Evolutionary conservation across 2,113 vertebrate genomes (phyloP).

Genomic region (Callospermophilus lateralis): DNA sequence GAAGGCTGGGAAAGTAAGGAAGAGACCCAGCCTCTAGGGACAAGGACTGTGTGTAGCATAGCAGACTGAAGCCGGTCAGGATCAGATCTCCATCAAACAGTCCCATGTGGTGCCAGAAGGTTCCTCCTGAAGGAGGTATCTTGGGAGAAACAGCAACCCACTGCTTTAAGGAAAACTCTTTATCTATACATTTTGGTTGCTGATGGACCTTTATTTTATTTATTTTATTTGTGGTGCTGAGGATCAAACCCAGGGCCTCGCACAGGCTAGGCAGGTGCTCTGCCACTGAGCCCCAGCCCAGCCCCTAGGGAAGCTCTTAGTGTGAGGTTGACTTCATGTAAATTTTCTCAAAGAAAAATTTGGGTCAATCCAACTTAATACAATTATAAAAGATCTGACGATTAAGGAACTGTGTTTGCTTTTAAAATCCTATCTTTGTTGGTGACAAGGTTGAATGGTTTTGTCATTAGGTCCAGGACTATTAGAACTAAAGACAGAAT

Average conservation of each 20-base stretch:
- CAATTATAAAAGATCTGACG: background rate
- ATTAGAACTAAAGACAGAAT: background rate
- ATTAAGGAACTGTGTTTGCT: background rate
- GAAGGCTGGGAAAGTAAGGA: background rate
- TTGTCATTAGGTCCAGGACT: slow-evolving; percentile 1
- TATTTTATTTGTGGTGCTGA: too few relatives aligned
- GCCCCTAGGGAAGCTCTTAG: background rate
- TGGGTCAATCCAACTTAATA: background rate
- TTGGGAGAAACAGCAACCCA: background rate
- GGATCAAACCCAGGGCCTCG: too few relatives aligned
- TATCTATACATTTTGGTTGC: too few relatives aligned
- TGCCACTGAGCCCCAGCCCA: too few relatives aligned
- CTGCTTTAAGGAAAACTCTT: background rate
- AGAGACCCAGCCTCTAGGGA: background rate
- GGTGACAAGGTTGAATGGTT: background rate
- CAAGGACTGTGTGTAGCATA: background rate
- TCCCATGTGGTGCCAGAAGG: too few relatives aligned
- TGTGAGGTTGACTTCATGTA: background rate
- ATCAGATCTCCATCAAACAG: background rate
- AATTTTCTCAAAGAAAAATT: background rate
- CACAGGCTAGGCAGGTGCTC: too few relatives aligned
- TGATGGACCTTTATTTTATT: too few relatives aligned
- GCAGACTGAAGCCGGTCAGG: background rate
- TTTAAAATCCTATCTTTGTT: background rate
- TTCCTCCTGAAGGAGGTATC: background rate